A percentile compares a stretch with the other conserved stretches of the same genome.
phyloP scores from a whole-genome alignment of 2,797 vertebrate species.

The Tragelaphus oryx region DNA sequence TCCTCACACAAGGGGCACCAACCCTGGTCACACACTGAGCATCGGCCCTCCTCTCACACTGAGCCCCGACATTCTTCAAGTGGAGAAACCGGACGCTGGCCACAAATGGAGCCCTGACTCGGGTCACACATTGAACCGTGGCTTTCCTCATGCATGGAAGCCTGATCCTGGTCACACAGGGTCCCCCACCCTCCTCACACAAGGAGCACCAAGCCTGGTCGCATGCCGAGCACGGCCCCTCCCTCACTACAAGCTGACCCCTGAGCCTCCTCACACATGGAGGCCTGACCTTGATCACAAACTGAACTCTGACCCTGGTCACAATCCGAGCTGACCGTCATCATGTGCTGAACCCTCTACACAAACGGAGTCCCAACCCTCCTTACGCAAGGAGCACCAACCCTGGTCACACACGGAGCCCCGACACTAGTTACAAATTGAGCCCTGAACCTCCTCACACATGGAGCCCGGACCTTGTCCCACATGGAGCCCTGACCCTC shows the following conservation, averaged over 20 bases:
- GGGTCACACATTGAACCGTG: not conserved
- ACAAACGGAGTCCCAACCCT: not conserved
- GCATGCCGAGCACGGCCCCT: fast-evolving
- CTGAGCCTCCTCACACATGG: not conserved
- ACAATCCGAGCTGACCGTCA: not conserved
- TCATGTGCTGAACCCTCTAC: not conserved
- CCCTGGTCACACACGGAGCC: not conserved
- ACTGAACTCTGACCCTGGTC: not conserved
- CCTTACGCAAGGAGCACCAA: not conserved
- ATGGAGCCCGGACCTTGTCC: not conserved
- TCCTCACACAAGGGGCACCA: too few relatives aligned
- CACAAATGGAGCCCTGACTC: not conserved
- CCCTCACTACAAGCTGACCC: not conserved
- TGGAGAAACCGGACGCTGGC: not conserved
- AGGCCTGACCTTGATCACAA: not conserved
- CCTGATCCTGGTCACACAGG: not conserved
- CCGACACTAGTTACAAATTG: fast-evolving
- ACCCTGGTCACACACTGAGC: not conserved
- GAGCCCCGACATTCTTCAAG: not conserved
- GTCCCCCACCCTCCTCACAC: not conserved
- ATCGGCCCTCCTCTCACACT: not conserved
- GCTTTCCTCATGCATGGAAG: not conserved
- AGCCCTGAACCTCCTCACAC: not conserved
- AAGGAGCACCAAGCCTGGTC: not conserved
- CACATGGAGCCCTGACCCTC: not conserved